These are phyloP conservation scores for Micronycteris hirsuta DNA, from an alignment of 2,113 vertebrate genomes.

Conservation along the genomic window DNA sequence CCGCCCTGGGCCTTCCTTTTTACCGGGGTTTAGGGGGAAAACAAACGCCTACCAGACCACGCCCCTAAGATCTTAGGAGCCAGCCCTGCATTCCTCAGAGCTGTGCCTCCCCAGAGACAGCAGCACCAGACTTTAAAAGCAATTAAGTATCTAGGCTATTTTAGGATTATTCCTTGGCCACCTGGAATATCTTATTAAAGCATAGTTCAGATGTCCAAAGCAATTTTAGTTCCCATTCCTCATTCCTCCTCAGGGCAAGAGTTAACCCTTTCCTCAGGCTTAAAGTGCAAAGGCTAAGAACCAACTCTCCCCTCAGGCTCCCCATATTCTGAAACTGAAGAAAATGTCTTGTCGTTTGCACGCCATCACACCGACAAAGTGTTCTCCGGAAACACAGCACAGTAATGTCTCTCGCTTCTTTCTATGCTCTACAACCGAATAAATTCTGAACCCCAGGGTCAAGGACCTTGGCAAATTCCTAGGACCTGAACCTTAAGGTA, in stretches of 20 bases:
- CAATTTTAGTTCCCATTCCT: conserved; percentile 78
- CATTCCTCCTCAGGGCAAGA: conserved; percentile 51
- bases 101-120: conserved; percentile 50
- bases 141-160: conserved; percentile 79
- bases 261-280: conserved; percentile 73
- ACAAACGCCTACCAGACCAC: not conserved
- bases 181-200: conserved; percentile 85
- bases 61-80: conserved; percentile 57
- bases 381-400: not conserved
- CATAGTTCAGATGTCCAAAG: conserved; percentile 82
- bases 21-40: not conserved
- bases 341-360: not conserved
- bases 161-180: conserved; percentile 83
- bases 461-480: conserved; percentile 29
- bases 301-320: not conserved
- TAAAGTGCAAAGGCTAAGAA: not conserved
- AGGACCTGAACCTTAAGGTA: not conserved
- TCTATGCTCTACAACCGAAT: not conserved
- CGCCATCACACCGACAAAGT: not conserved
- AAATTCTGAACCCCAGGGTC: not conserved
- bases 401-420: not conserved
- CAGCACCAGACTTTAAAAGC: conserved; percentile 73
- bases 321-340: not conserved
- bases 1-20: conserved; percentile 8
- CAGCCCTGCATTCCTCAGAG: conserved; percentile 40